Evolutionary conservation across 2,888 invertebrate species (phyloP), one percentile per base, ranked within the genome.

Genomic region (Drosophila fulvimacula): DNA sequence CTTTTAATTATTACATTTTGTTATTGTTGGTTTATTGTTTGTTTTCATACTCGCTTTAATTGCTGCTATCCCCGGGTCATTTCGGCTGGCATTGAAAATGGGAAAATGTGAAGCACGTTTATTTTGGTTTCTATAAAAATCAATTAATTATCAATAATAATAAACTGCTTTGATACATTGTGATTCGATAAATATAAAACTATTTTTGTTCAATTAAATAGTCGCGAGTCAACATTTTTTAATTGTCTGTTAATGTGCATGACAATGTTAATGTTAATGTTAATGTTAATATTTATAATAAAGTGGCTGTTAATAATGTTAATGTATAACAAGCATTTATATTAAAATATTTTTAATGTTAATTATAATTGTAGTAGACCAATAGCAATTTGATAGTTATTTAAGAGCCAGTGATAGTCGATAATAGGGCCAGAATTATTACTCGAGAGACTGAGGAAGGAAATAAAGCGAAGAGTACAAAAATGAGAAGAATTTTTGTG

Each of bases 131-230:
- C 41, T 49, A 57, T 48, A 66, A 64, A 48, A 79, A 61, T 55
- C 71, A 61, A 79, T 79, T 82, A 71, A 82, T 64, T 71, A 55
- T 24, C 53, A 55, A 62, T 52, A 52, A 56, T 55, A 68, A 75
- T 57, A 57, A 65, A 75, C 55, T 39, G 41, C 57, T 30, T 30
- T n/a, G 19, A 27, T 11, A 46, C 56, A 52, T 41, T 46, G 24
- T 21, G 6, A 39, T 5, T 10, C n/a, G 19, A 36, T 19, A 36
- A 38, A 13, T 13, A 15, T 39, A 2, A 42, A 41, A 41, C 19
- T 15, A 41, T 55, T 19, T 41, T 32, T n/a, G 49, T 34, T 51
- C 34, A 51, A 34, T 51, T 34, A 19, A 32, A 51, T 17, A 21
- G 34, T 11, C 2, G 30, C 10, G 2, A 30, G 30, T 30, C 6